Evolutionary conservation across 1,140 invertebrate species (phyloP).

Genomic region (Drosophila prosaltans): DNA sequence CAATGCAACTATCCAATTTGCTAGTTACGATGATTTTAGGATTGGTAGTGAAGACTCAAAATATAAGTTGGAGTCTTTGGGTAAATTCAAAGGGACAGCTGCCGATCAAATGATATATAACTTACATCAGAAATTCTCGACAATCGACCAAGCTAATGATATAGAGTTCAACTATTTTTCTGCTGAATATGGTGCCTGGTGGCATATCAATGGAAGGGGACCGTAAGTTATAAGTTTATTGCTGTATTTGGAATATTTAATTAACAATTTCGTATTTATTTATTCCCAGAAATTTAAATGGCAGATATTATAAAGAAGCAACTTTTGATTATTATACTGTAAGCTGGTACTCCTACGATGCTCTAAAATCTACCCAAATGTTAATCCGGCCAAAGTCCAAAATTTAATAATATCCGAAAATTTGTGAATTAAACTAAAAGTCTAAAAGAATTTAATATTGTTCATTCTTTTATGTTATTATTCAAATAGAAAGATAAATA

Average conservation of each 20-base stretch:
- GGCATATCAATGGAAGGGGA: constrained; percentile 9
- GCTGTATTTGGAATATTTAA: no score
- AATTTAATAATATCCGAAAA: no score
- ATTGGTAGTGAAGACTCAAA: constrained; percentile 30
- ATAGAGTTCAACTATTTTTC: no score
- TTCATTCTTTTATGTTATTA: no score
- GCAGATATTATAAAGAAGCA: neutral
- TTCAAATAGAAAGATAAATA: no score
- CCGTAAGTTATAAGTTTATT: constrained; percentile 12
- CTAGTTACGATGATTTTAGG: constrained; percentile 41
- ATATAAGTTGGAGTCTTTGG: constrained; percentile 25
- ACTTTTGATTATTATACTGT: neutral
- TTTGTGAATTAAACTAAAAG: no score
- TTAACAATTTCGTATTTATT: no score
- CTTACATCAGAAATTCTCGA: constrained; percentile 21
- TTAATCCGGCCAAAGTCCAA: constrained; percentile 8
- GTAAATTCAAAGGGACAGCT: constrained; percentile 23
- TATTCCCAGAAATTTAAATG: no score
- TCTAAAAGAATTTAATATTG: no score
- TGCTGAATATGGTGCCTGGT: constrained; percentile 27
- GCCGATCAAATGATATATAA: neutral
- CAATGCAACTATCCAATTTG: constrained; percentile 6
- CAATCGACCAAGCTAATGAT: constrained; percentile 9
- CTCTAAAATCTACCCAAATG: neutral
- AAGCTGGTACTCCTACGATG: neutral